phyloP scores from a whole-genome alignment of 1,140 invertebrate genomes.

The Papilio xuthus region DNA sequence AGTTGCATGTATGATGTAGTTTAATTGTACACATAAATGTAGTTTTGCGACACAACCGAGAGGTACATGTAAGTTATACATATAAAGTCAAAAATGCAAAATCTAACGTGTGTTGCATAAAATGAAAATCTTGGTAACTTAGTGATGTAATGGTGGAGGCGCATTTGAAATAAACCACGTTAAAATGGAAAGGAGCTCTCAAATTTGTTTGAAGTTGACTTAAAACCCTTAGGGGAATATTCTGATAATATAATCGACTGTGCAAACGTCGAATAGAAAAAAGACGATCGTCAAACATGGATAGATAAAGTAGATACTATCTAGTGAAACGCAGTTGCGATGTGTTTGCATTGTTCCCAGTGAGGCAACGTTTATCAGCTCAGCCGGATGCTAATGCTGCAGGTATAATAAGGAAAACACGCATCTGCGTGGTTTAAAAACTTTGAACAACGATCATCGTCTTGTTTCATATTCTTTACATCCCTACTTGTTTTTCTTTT shows the following conservation, averaged over 20 bases:
- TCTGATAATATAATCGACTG: background rate
- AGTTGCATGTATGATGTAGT: background rate
- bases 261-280: conserved; percentile 14
- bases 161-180: background rate
- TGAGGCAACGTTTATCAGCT: conserved; percentile 63
- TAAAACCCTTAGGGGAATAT: background rate
- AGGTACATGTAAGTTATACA: no score
- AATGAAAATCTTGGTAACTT: background rate
- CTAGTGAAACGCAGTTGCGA: background rate
- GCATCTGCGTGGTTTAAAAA: background rate
- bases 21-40: background rate
- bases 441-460: background rate
- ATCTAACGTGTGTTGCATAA: background rate
- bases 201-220: background rate
- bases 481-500: background rate
- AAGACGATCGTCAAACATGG: conserved; percentile 4
- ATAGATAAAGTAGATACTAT: conserved; percentile 10
- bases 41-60: no score
- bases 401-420: conserved; percentile 47
- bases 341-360: conserved; percentile 45
- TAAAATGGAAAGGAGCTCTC: background rate
- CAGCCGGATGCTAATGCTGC: conserved; percentile 57
- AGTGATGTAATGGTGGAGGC: background rate
- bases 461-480: background rate
- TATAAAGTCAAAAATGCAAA: no score